Base-by-base conservation (phyloP, 53 echinoderm and acorn worm species). In the Temnopleurus reevesii region DNA sequence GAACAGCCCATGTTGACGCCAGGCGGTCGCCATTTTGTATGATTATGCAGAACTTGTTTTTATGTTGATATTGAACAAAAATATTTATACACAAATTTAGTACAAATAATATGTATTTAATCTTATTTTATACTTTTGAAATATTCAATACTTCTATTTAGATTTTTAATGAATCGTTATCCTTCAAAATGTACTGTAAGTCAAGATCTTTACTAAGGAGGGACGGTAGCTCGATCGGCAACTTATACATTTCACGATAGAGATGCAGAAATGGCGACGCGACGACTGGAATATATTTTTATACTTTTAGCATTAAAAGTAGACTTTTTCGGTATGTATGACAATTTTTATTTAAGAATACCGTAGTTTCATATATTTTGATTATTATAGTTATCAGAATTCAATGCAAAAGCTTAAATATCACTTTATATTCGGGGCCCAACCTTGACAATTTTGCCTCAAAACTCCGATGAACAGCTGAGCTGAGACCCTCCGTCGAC, bases 261-360 rank as follows among this genome's bases (percentile, higher is more conserved):
- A 55, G 86, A 90, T 90, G 92, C 33, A 76, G 90, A 77, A 38
- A 92, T 92, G 92, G 92, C 92, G 92, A 92, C 92, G 61, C 90
- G 84, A 77, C 84, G 92, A 79, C 92, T 90, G 90, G 79, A 85
- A 27, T 86, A 45, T 77, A 79, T 92, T 84, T 81, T 85, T 19
- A 36, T 89, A 41, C 24, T 92, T 86, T 90, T 90, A 77, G 80
- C 90, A 44, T 53, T 92, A 58, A 79, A 63, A 86, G 60, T 90
- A 53, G 54, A 85, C 85, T 55, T 92, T 90, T 90, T 86, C 64
- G 92, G 92, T 92, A 92, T 90, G 92, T 90, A 59, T 83, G 47
- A 23, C 27, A 54, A 33, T 25, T 35, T 5, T 8, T 2, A n/a
- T 53, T 56, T 31, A 8, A 55, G 31, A 23, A 34, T 54, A 55